Percentiles rank a stretch among this genome's conserved stretches.
These are phyloP conservation scores for Pseudococcus viburni DNA, from an alignment of 2,888 invertebrate species.

Conservation along the genomic window DNA sequence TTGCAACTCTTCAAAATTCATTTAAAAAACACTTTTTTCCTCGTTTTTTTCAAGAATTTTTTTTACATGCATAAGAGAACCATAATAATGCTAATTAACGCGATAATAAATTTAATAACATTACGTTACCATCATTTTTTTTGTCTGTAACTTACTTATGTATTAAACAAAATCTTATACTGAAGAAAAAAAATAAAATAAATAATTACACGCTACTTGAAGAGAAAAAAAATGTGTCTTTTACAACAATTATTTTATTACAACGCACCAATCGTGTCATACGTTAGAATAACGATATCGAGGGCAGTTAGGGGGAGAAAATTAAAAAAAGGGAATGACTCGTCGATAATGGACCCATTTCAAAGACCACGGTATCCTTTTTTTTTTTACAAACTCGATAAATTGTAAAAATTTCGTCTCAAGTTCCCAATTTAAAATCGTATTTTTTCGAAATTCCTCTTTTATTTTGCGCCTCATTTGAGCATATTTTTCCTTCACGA, in stretches of 20 bases:
- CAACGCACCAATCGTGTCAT: neutral
- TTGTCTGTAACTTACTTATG: conserved; percentile 11
- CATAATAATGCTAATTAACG: conserved; percentile 52
- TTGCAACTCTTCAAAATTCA: neutral
- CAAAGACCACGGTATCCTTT: too few relatives aligned
- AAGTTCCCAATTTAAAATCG: too few relatives aligned
- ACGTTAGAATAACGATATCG: too few relatives aligned
- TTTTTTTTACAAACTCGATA: too few relatives aligned
- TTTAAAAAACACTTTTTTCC: neutral
- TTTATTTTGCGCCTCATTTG: too few relatives aligned
- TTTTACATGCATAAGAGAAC: conserved; percentile 24
- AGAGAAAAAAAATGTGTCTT: conserved; percentile 38
- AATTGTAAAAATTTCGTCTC: too few relatives aligned
- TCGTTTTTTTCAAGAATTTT: neutral
- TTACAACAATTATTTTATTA: neutral
- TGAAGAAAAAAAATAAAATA: conserved; percentile 44
- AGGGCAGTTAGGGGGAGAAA: too few relatives aligned
- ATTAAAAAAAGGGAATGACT: too few relatives aligned
- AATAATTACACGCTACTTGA: conserved; percentile 45
- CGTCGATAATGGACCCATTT: too few relatives aligned
- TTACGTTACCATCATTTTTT: conserved; percentile 33
- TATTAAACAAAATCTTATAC: conserved; percentile 42
- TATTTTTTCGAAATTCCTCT: too few relatives aligned
- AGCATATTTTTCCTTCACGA: too few relatives aligned
- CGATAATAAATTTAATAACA: conserved; percentile 35